Base-by-base conservation (phyloP, 1,140 invertebrate genomes). In the Lepidostoma basale region DNA sequence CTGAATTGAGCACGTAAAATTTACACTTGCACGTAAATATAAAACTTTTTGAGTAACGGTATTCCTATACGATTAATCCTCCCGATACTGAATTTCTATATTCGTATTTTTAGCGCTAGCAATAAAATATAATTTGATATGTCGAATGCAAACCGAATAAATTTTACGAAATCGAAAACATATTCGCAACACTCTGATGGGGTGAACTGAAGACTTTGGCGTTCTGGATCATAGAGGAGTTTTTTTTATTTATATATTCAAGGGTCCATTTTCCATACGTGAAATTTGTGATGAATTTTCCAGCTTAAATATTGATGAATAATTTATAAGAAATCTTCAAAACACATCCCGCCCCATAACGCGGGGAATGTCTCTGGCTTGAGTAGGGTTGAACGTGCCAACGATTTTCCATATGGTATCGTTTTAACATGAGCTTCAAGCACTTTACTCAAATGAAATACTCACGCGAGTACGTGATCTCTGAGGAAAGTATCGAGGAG, bases 301-400 rank as follows among this genome's bases (percentile, higher is more conserved):
- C 23, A 14, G 25, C 26, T 54, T 54, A 54, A 54, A 54, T 54
- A 54, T 54, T 54, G 49, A 54, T 54, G 49, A 54, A 54, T 54
- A 54, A 54, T 54, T 54, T 54, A 54, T 54, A 33, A 54, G 49
- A 28, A 54, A 54, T 54, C 49, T 54, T 30, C 14, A 8, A 30
- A 28, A 54, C 49, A 54, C 26, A 28, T 54, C 49, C 12, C n/a
- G 49, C 49, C 18, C 12, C 49, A 54, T 54, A 54, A 30, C 26
- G 49, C 49, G 8, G 5, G 16, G 26, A 28, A 30, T 30, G 47
- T 52, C 18, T 52, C 28, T 12, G 14, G 12, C 14, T 14, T 28
- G 26, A 54, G 33, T 14, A 18, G 26, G 49, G 49, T 54, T 49
- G 33, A 5, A 23, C 25, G 12, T 28, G 26, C 12, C 0, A 54